phyloP scores from a whole-genome alignment of 2,113 vertebrate genomes.

The Erythrolamprus reginae region DNA sequence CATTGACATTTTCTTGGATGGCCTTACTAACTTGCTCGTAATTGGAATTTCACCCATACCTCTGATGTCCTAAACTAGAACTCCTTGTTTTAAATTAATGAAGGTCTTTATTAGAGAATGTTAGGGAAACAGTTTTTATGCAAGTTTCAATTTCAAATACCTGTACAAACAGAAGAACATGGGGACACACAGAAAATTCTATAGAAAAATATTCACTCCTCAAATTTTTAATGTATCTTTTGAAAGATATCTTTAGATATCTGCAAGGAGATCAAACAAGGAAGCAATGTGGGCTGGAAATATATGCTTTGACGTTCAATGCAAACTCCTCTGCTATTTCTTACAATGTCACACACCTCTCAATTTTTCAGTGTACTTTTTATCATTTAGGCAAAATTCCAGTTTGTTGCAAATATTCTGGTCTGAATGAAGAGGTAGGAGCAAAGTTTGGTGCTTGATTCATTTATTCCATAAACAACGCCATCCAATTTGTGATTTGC shows the following conservation, averaged over 20 bases:
- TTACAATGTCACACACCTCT: neutral
- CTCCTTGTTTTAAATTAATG: neutral
- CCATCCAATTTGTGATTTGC: neutral
- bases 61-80: neutral
- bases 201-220: neutral
- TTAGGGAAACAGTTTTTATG: neutral
- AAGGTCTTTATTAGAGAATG: neutral
- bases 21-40: neutral
- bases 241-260: neutral
- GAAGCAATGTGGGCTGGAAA: neutral
- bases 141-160: neutral
- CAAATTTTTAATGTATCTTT: neutral
- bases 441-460: neutral
- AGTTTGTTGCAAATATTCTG: neutral
- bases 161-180: neutral
- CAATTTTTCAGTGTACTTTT: neutral
- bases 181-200: neutral
- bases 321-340: neutral
- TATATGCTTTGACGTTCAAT: neutral
- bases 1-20: neutral
- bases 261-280: neutral
- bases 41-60: neutral
- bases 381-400: neutral
- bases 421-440: neutral
- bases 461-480: neutral